These are phyloP conservation scores for Steatornis caripensis DNA, from an alignment of 2,113 vertebrate genomes.

Conservation along the genomic window DNA sequence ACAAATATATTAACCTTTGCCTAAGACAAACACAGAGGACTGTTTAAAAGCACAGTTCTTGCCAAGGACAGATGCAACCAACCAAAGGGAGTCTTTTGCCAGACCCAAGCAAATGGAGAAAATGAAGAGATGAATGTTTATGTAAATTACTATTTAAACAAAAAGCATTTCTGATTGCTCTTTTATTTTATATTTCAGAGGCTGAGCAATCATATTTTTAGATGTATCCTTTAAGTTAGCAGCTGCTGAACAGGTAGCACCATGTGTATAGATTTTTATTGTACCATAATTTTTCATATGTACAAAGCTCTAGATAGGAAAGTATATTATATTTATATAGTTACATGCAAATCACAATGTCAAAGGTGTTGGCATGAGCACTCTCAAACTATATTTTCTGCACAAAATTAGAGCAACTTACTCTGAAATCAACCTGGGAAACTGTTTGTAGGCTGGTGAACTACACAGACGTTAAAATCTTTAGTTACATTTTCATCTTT, in stretches of 20 bases:
- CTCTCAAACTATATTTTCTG: constrained; percentile 24
- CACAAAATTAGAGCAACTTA: neutral
- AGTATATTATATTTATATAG: constrained; percentile 56
- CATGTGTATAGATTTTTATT: constrained; percentile 64
- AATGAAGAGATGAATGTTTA: constrained; percentile 72
- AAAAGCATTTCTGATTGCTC: constrained; percentile 68
- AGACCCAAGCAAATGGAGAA: constrained; percentile 49
- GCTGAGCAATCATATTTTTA: constrained; percentile 61
- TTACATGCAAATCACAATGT: constrained; percentile 7
- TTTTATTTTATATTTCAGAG: constrained; percentile 69
- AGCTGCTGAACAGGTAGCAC: constrained; percentile 41
- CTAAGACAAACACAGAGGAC: constrained; percentile 35
- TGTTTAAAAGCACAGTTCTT: constrained; percentile 57
- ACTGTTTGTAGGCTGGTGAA: constrained; percentile 24
- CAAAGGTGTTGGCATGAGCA: constrained; percentile 4
- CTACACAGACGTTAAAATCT: neutral
- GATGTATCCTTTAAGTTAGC: constrained; percentile 32
- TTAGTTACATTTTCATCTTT: constrained; percentile 25
- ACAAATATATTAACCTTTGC: constrained; percentile 6
- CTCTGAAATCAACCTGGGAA: constrained; percentile 17
- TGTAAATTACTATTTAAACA: constrained; percentile 74
- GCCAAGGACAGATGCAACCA: constrained; percentile 26
- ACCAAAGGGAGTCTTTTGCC: constrained; percentile 46
- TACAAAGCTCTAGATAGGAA: constrained; percentile 54
- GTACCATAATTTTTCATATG: constrained; percentile 65